A percentile compares a stretch with the other conserved stretches of the same genome.
Conservation (phyloP, 1,140 invertebrate species). For the Periplaneta americana region DNA sequence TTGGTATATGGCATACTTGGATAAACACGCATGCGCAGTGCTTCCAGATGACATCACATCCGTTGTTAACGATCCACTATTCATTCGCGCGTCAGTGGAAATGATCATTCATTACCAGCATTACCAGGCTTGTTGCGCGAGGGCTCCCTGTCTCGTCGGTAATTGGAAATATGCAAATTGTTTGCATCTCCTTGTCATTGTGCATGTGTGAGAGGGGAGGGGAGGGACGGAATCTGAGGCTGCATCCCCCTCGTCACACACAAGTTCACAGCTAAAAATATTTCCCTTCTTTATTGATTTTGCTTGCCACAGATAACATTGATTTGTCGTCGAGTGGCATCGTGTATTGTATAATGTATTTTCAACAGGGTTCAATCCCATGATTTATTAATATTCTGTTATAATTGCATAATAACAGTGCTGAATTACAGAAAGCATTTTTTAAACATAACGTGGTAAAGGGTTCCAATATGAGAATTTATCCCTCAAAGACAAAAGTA, state of each 20-base stretch:
- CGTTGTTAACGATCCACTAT: not conserved
- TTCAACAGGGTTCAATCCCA: too few species aligned
- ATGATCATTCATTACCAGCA: not conserved
- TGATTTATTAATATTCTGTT: too few species aligned
- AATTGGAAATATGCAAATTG: not conserved
- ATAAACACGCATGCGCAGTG: not conserved
- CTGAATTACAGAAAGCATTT: too few species aligned
- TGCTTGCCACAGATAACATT: not conserved
- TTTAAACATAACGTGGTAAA: too few species aligned
- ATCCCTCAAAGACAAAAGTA: too few species aligned
- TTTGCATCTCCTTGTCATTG: not conserved
- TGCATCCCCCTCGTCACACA: not conserved
- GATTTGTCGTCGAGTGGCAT: too few species aligned
- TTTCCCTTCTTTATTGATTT: not conserved
- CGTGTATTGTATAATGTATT: too few species aligned
- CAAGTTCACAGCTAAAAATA: not conserved
- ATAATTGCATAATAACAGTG: too few species aligned
- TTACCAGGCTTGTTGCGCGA: not conserved
- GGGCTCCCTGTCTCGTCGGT: not conserved
- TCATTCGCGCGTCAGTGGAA: not conserved
- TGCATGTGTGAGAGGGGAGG: not conserved
- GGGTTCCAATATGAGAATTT: too few species aligned
- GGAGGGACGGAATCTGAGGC: not conserved
- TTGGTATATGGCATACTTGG: not conserved
- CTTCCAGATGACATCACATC: not conserved